Base-by-base conservation (phyloP, 2,888 invertebrate genomes). In the Galerucella pusilla region DNA sequence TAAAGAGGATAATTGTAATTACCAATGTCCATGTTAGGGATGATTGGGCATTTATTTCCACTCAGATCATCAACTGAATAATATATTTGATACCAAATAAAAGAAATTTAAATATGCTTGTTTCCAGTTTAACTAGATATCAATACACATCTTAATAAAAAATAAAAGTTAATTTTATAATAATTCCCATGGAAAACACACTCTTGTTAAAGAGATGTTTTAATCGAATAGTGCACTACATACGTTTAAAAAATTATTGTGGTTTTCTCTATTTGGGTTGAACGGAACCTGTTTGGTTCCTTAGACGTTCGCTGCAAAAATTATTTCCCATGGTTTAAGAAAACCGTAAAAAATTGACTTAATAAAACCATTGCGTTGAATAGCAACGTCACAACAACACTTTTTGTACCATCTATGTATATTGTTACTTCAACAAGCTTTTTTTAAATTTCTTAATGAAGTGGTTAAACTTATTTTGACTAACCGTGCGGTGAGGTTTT, bases 321-420 rank as follows among this genome's bases (percentile, higher is more conserved):
- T 70, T 61, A 57, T 74, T 74, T 74, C 74, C 67, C 74, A 74
- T 74, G 67, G 64, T 61, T 66, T 12, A 20, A 42, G 42, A 60
- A 61, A 60, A 74, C 67, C 69, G 67, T 66, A 57, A 71, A 74
- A 70, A 74, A 71, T 57, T 71, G 52, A 60, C 20, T 20, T 20
- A 20, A 20, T 1, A 1, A 20, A 20, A 20, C 66, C n/a, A 49
- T 59, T 49, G 59, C 72, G 66, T 66, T 49, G 52, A 60, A 54
- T 71, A 72, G 61, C 60, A 73, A 73, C 63, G 16, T 16, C 57
- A 69, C 68, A 70, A 70, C 35, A 71, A 45, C 60, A 66, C 25
- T 70, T 20, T 20, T 20, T 20, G 20, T 20, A 74, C 71, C 74
- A 54, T 74, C 67, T 71, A 67, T 71, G 61, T 66, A 67, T 35